Percentiles rank a stretch among this genome's conserved stretches.
Conservation (phyloP, 2,888 invertebrate genomes). For the Neoitamus cyanurus region DNA sequence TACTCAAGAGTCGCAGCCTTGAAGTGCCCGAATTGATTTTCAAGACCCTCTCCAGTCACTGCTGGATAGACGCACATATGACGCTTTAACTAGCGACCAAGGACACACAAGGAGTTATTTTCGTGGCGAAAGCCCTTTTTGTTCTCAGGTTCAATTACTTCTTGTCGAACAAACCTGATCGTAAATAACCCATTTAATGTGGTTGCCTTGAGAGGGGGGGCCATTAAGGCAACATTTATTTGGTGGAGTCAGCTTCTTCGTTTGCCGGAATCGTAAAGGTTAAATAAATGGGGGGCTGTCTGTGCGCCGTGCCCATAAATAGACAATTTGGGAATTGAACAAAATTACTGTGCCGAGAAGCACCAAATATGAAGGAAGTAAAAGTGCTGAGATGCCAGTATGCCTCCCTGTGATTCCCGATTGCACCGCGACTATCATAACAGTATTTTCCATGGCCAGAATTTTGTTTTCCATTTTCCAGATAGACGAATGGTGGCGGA, state of each 20-base stretch:
- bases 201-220: not conserved
- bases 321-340: not conserved
- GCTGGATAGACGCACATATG: not conserved
- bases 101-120: not conserved
- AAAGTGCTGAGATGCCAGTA: not conserved
- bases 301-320: not conserved
- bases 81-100: not conserved
- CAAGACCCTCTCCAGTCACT: not conserved
- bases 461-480: not conserved
- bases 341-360: not conserved
- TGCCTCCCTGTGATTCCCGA: not conserved
- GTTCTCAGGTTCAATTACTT: conserved; percentile 5
- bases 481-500: not conserved
- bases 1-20: not conserved
- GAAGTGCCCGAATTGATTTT: not conserved
- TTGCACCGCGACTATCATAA: not conserved
- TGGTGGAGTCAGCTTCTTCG: not conserved
- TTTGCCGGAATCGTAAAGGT: not conserved
- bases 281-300: not conserved
- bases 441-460: not conserved
- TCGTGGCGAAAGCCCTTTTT: not conserved
- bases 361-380: not conserved
- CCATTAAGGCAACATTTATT: not conserved
- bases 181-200: not conserved
- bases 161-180: not conserved